Evolutionary conservation across 2,888 invertebrate species (phyloP).

Genomic region (Thumatha senex): DNA sequence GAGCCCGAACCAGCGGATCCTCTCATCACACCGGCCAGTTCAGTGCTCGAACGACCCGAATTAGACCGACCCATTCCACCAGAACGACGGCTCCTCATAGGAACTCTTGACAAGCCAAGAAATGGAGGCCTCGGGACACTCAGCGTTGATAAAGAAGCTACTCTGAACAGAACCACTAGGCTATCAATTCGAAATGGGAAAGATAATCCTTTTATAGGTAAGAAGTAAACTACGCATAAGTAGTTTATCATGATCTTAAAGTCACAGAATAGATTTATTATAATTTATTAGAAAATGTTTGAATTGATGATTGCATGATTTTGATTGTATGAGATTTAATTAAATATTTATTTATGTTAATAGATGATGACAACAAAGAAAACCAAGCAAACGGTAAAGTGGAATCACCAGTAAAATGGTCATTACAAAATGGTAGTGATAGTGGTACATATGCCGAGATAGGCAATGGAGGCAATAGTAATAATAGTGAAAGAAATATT

Average conservation of each 20-base stretch:
- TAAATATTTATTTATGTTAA: not conserved
- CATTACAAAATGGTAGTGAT: conserved; percentile 76
- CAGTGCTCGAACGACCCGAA: conserved; percentile 64
- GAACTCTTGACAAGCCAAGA: conserved; percentile 71
- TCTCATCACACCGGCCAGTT: conserved; percentile 80
- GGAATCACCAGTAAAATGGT: conserved; percentile 77
- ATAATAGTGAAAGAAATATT: conserved; percentile 73
- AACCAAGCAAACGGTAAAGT: conserved; percentile 78
- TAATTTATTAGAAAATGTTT: not conserved
- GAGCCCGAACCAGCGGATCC: conserved; percentile 79
- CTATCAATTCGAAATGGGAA: conserved; percentile 76
- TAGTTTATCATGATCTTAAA: too few relatives aligned
- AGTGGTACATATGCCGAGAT: conserved; percentile 81
- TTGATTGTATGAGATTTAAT: not conserved
- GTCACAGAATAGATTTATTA: too few relatives aligned
- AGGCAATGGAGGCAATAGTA: conserved; percentile 71
- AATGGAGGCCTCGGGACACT: conserved; percentile 74
- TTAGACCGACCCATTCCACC: conserved; percentile 69
- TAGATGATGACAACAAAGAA: conserved; percentile 79
- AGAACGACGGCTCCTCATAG: conserved; percentile 71
- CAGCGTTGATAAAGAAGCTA: conserved; percentile 73
- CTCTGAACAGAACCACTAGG: conserved; percentile 67
- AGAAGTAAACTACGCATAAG: conserved; percentile 14
- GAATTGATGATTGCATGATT: too few relatives aligned
- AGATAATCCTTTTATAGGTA: conserved; percentile 77